Base-by-base conservation (phyloP, 53 echinoderm and acorn worm genomes). In the Paracentrotus lividus region DNA sequence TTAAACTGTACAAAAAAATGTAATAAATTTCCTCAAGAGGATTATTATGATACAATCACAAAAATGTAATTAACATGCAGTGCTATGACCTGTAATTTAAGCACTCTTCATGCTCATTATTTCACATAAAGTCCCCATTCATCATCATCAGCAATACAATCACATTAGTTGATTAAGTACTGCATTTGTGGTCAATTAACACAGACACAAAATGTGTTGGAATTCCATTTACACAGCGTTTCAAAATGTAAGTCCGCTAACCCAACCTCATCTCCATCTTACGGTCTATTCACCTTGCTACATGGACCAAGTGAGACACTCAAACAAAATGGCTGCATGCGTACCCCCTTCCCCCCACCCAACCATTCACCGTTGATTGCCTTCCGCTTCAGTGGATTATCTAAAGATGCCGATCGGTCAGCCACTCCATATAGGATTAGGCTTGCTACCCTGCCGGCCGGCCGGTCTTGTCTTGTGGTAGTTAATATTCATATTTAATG, bases 401-500 rank as follows among this genome's bases (percentile, higher is more conserved):
- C 40, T 16, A 72, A 72, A 72, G 38, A 72, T 72, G 72, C 72
- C 72, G 36, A 40, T 40, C 72, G 72, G 72, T 72, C 72, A 72
- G 40, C 72, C 72, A 36, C 40, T 38, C 3, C 36, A 40, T 36
- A 72, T 72, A 72, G 72, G 72, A 72, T 72, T 72, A 40, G 72
- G 72, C 72, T 72, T 21, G 36, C 36, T 72, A 72, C 72, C 36
- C 38, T 8, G 51, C 38, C 36, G 72, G 36, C 57, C 20, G 40
- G 12, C 72, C 72, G 21, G 33, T 36, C 72, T 40, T 4, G 33
- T 36, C 72, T 40, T 4, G 72, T 72, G 72, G 72, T 72, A 72
- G 38, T 72, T 72, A 72, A 72, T 72, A 72, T 72, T 72, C 40
- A 72, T 72, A 72, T 72, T 20, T 72, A 72, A 72, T 72, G 72